Conservation (phyloP, 2,888 invertebrate genomes). For the Chrysolina americana region DNA sequence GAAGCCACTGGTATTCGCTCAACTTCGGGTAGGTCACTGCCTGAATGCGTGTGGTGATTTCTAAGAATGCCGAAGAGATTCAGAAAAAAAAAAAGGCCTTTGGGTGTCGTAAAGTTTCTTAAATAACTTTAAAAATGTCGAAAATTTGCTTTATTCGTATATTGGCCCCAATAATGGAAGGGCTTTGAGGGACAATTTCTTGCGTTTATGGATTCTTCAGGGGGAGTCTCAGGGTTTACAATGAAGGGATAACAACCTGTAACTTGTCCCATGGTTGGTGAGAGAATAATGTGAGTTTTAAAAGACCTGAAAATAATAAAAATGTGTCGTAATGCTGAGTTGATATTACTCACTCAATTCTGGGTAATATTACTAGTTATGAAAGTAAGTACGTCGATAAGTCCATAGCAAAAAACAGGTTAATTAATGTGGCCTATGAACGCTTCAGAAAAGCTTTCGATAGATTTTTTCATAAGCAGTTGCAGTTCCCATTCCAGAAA, state of each 20-base stretch:
- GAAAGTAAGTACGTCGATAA: too few species aligned
- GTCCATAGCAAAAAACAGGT: too few species aligned
- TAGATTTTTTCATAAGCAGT: too few species aligned
- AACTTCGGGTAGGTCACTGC: constrained; percentile 37
- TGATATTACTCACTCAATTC: too few species aligned
- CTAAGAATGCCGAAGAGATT: constrained; percentile 32
- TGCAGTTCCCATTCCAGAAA: too few species aligned
- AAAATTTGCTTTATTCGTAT: constrained; percentile 21
- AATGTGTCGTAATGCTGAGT: too few species aligned
- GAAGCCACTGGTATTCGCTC: constrained; percentile 23
- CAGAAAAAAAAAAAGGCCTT: constrained; percentile 15
- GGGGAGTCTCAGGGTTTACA: not conserved
- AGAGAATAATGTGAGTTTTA: not conserved
- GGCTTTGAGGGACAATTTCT: constrained; percentile 16
- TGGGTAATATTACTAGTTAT: too few species aligned
- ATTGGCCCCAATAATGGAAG: constrained; percentile 24
- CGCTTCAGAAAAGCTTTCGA: too few species aligned
- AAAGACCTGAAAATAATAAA: too few species aligned
- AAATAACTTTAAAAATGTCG: constrained; percentile 24
- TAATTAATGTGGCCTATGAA: too few species aligned
- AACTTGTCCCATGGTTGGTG: not conserved
- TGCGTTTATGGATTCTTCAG: not conserved
- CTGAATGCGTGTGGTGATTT: constrained; percentile 39
- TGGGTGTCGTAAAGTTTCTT: constrained; percentile 4
- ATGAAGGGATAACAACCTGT: not conserved